These are phyloP conservation scores for Micoletzkya japonica DNA, from an alignment of 2,888 invertebrate genomes.

Conservation along the genomic window DNA sequence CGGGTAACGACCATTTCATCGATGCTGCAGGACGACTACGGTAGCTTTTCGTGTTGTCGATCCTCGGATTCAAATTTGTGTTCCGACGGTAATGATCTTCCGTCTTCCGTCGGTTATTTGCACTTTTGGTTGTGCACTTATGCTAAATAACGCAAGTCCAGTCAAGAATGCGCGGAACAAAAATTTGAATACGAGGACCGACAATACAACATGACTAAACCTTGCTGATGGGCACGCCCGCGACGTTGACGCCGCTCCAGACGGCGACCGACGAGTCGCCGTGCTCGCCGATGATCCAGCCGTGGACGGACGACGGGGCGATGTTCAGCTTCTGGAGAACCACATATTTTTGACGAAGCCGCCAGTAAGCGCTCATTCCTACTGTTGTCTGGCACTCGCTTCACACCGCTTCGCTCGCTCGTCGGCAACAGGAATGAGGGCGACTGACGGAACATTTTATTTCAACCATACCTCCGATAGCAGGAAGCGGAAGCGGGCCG, in stretches of 20 bases:
- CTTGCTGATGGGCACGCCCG: constrained; percentile 78
- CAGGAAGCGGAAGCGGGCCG: constrained; percentile 85
- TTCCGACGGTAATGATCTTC: neutral
- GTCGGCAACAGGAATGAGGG: neutral
- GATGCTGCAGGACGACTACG: too few relatives aligned
- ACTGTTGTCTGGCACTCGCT: too few relatives aligned
- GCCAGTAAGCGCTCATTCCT: too few relatives aligned
- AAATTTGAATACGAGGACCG: neutral
- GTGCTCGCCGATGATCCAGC: constrained; percentile 91
- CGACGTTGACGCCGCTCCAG: constrained; percentile 90
- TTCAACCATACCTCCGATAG: constrained; percentile 74
- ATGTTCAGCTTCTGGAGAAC: constrained; percentile 75
- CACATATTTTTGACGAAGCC: too few relatives aligned
- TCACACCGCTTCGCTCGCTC: neutral
- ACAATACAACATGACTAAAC: neutral
- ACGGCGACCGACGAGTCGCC: constrained; percentile 86
- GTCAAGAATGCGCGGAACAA: too few relatives aligned
- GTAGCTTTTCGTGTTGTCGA: too few relatives aligned
- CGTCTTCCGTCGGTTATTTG: too few relatives aligned
- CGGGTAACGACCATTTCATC: neutral
- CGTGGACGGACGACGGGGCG: constrained; percentile 83
- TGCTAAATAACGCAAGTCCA: too few relatives aligned
- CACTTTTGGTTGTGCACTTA: too few relatives aligned
- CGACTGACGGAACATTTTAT: neutral
- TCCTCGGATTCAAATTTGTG: neutral